A percentile compares a stretch with the other conserved stretches of the same genome.
Evolutionary conservation across 2,888 invertebrate genomes (phyloP).

Genomic region (Drosophila mimetica): DNA sequence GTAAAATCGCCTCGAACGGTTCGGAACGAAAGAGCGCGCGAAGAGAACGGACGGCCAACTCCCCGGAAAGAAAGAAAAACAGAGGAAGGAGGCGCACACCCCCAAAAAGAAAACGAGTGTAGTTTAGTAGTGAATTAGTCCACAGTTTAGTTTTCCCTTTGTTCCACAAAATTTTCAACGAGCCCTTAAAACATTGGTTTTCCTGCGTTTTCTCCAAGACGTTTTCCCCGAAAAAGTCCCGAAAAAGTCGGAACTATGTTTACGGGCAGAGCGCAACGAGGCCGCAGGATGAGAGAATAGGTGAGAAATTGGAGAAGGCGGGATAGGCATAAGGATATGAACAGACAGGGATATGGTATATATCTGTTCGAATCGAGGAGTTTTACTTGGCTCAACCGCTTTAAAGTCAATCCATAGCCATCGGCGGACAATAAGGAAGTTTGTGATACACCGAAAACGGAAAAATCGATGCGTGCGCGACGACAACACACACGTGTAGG

Average conservation of each 20-base stretch:
- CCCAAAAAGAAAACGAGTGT: conserved; percentile 51
- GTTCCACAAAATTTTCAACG: background rate
- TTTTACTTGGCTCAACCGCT: background rate
- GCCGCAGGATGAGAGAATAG: conserved; percentile 60
- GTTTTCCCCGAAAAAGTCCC: background rate
- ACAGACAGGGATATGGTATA: conserved; percentile 15
- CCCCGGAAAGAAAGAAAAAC: conserved; percentile 29
- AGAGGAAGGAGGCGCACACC: conserved; percentile 26
- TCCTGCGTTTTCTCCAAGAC: conserved; percentile 3
- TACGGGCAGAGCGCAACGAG: conserved; percentile 66
- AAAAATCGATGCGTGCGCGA: conserved; percentile 76
- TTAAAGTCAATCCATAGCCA: background rate
- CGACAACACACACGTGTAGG: conserved; percentile 36
- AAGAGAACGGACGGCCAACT: conserved; percentile 41
- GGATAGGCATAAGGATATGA: background rate
- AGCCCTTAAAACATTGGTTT: background rate
- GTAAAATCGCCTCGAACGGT: conserved; percentile 74
- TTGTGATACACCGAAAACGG: conserved; percentile 76
- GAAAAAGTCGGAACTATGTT: conserved; percentile 50
- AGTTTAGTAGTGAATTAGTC: conserved; percentile 61
- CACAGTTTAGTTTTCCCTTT: conserved; percentile 38
- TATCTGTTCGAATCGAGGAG: conserved; percentile 3
- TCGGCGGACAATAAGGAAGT: conserved; percentile 65
- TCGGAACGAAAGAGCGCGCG: conserved; percentile 65
- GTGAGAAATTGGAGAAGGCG: conserved; percentile 55